Evolutionary conservation across 2,888 invertebrate species (phyloP), one percentile per base, ranked within the genome.

Genomic region (Drosophila antonietae): DNA sequence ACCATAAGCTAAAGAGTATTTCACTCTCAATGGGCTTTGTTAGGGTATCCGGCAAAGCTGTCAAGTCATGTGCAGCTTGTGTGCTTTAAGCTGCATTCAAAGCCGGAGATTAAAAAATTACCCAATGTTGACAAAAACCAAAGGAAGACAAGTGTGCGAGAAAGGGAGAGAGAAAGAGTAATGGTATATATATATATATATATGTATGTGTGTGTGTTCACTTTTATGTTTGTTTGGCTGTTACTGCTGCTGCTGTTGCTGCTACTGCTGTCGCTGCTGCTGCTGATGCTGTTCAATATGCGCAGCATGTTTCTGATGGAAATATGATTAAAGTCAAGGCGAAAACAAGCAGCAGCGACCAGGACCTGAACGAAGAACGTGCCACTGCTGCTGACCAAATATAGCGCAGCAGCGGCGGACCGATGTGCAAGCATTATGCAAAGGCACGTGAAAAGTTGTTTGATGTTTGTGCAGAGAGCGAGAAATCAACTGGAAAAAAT

Each of bases 321-420:
- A 85, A 85, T 85, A 88, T 88, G 84, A 85, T 85, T 85, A 85
- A 88, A 81, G 85, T 74, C 88, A 78, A 80, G 83, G 79, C 88
- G 81, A 81, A 83, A 85, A 82, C 85, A 73, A 76, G 68, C 73
- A 66, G 66, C 56, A 72, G 23, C 31, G 53, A 53, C 51, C 57
- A 67, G 53, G 37, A 74, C 9, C 9, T 60, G 8, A 31, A 23
- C 37, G 18, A 3, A 12, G 43, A 44, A 60, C 37, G 43, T 62
- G 75, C 81, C 41, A 43, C 52, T 66, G 56, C 39, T 53, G 67
- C 75, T 78, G 72, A 75, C 75, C 68, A 62, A 60, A 37, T n/a
- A 28, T 18, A 44, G 46, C 46, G 20, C 20, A 44, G 20, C 20
- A 51, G 47, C 20, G 44, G 14, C n/a, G 51, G 41, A 59, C 60